Percentiles rank a stretch among this genome's conserved stretches.
phyloP scores from a whole-genome alignment of 2,113 vertebrate genomes.

The Odontophorus gujanensis region DNA sequence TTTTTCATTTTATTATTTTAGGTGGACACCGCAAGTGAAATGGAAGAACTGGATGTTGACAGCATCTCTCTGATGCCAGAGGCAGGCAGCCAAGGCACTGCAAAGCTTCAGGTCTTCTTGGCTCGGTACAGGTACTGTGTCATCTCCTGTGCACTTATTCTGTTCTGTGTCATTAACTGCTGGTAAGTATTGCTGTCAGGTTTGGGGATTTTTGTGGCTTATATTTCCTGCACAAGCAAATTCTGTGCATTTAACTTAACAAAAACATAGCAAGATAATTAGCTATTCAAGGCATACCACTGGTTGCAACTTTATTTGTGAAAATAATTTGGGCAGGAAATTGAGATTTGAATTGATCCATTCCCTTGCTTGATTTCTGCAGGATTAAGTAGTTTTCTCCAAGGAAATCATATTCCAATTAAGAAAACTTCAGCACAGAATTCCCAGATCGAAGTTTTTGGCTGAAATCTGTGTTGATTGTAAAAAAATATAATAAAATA shows the following conservation, averaged over 20 bases:
- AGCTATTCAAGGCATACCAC: background rate
- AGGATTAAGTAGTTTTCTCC: background rate
- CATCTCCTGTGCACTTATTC: background rate
- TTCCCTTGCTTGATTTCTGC: background rate
- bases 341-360: background rate
- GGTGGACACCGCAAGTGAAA: slow-evolving; percentile 98
- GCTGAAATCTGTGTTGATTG: background rate
- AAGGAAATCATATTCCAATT: background rate
- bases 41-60: slow-evolving; percentile 94
- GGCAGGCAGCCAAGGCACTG: slow-evolving; percentile 77
- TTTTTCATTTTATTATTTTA: slow-evolving; percentile 43
- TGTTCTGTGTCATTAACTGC: background rate
- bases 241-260: background rate
- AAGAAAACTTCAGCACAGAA: background rate
- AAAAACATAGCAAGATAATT: background rate
- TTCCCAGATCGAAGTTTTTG: background rate
- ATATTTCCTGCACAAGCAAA: background rate
- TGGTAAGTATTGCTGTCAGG: background rate
- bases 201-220: background rate
- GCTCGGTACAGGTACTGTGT: slow-evolving; percentile 90
- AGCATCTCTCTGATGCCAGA: slow-evolving; percentile 86
- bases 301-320: background rate
- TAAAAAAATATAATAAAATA: background rate
- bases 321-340: background rate
- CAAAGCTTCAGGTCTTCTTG: slow-evolving; percentile 95